phyloP scores from a whole-genome alignment of 2,888 invertebrate species.

The Oscheius sp. region DNA sequence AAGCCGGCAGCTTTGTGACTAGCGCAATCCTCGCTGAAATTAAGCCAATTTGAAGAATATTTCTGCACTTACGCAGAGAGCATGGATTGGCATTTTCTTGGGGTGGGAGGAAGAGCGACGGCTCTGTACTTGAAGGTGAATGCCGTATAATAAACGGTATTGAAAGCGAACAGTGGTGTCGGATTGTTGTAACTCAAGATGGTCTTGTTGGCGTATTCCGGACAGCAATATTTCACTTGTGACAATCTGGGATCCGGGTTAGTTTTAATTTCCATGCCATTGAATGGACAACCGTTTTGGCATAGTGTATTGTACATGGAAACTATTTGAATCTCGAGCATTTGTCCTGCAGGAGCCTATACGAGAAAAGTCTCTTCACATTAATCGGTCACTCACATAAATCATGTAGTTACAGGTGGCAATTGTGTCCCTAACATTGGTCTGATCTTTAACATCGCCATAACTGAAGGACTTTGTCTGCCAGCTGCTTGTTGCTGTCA shows the following conservation, averaged over 20 bases:
- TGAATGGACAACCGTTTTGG: slow-evolving; percentile 46
- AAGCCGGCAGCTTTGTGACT: neutral
- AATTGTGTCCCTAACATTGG: slow-evolving; percentile 40
- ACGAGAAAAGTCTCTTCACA: too few species aligned
- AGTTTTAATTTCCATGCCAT: slow-evolving; percentile 43
- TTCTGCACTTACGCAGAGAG: too few species aligned
- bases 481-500: slow-evolving; percentile 47
- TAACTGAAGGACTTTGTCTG: slow-evolving; percentile 39
- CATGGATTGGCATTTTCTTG: too few species aligned
- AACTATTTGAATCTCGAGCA: slow-evolving; percentile 42
- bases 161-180: slow-evolving; percentile 42
- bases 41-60: too few species aligned
- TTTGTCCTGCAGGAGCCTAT: slow-evolving; percentile 47
- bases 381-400: too few species aligned
- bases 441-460: slow-evolving; percentile 40
- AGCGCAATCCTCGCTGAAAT: neutral
- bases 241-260: neutral
- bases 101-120: neutral
- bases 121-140: slow-evolving; percentile 40
- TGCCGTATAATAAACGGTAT: slow-evolving; percentile 39
- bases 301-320: slow-evolving; percentile 44
- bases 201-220: slow-evolving; percentile 42
- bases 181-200: slow-evolving; percentile 40
- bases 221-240: slow-evolving; percentile 37
- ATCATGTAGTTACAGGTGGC: slow-evolving; percentile 33